phyloP scores from a whole-genome alignment of 2,113 vertebrate genomes.

The Coreoperca whiteheadi region DNA sequence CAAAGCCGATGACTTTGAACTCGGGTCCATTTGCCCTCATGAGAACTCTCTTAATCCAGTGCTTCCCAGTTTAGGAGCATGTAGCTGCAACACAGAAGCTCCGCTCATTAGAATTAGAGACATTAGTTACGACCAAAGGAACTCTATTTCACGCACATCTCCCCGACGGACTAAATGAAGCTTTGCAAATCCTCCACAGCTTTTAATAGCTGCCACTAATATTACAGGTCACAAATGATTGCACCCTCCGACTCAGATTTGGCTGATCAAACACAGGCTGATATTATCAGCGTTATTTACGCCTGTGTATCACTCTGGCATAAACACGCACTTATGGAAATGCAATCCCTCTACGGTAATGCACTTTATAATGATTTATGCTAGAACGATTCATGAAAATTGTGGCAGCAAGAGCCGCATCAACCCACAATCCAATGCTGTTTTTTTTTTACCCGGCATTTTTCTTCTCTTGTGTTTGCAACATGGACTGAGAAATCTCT shows the following conservation, averaged over 20 bases:
- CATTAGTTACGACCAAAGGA: constrained; percentile 82
- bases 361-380: constrained; percentile 82
- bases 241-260: constrained; percentile 72
- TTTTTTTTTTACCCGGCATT: neutral
- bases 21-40: constrained; percentile 74
- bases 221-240: constrained; percentile 80
- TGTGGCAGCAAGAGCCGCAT: constrained; percentile 42
- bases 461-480: constrained; percentile 20
- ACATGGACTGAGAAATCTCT: constrained; percentile 20
- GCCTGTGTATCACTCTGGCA: constrained; percentile 76
- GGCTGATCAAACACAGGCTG: constrained; percentile 80
- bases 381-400: constrained; percentile 60
- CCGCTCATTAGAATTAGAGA: constrained; percentile 78
- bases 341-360: constrained; percentile 75
- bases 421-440: constrained; percentile 42
- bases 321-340: constrained; percentile 80
- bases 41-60: constrained; percentile 73
- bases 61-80: constrained; percentile 75
- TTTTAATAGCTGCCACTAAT: constrained; percentile 82
- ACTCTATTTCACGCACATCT: constrained; percentile 83
- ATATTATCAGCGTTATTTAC: constrained; percentile 83
- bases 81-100: constrained; percentile 63
- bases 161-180: constrained; percentile 79
- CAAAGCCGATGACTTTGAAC: constrained; percentile 69
- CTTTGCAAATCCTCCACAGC: constrained; percentile 78